Evolutionary conservation across 2,113 vertebrate species (phyloP), one percentile per base, ranked within the genome.

Genomic region (Macquaria ambigua): DNA sequence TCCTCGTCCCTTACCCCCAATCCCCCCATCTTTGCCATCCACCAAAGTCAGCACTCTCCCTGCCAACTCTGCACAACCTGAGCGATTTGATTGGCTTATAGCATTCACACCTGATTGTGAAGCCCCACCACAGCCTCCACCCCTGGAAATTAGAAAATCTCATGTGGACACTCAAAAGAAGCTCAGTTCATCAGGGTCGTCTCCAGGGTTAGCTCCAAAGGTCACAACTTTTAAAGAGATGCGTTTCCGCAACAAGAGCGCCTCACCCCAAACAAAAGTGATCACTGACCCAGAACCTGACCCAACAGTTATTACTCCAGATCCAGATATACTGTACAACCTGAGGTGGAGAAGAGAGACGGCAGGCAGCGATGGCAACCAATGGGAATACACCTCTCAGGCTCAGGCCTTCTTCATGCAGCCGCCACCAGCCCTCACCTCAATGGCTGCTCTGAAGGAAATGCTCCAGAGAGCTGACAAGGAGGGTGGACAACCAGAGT

Each of bases 201-300:
- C 89, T 71, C 41, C 83, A 2, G 78, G 71, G 39, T 84, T 46
- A 21, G 95, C 94, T 25, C 95, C 97, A 37, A 97, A 97, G 76
- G 94, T 97, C 86, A 98, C 97, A 18, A 99, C 97, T 0, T 99
- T 99, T 91, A 97, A 97, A 92, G 98, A 99, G 91, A 91, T 99
- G 77, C 95, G 98, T 16, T 95, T 96, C 87, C 96, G 97, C 77
- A 95, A 84, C 91, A 97, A 96, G 88, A 95, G 93, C 86, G 85
- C 72, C 76, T 90, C 83, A 12, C 95, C 76, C 2, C 75, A 70
- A 2, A 93, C 92, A 3, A 93, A 79, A 66, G 61, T 95, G 48
- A 93, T 95, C 31, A 93, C 81, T 1, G 92, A 93, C 0, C 92
- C 93, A 2, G 95, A 96, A 1, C 95, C 95, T 0, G 96, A 96